Base-by-base conservation (phyloP, 1,140 invertebrate genomes). In the Paraescarpia echinospica region DNA sequence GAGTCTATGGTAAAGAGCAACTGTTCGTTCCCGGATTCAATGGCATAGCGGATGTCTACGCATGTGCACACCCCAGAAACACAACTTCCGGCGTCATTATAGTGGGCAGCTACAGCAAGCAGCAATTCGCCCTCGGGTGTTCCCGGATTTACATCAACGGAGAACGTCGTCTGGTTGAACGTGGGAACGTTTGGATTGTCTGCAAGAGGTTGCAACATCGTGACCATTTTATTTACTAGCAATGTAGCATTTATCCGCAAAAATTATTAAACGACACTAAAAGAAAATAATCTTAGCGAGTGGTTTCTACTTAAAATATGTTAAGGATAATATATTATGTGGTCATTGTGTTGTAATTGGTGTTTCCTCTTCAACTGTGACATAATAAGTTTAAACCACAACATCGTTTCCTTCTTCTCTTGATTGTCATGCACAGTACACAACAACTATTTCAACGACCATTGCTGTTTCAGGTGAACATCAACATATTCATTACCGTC, bases 21-120 rank as follows among this genome's bases (percentile, higher is more conserved):
- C 59, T 0, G 59, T 31, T 92, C 92, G 88, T 92, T 92, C 35
- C 92, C 92, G 27, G 48, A 77, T 31, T 92, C 92, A 31, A 92
- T 92, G 48, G 48, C 88, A 33, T 88, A 92, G 59, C 8, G 59
- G 48, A 92, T 59, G 34, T 48, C 33, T 33, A 89, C n/a, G 89
- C 92, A 92, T 51, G 59, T 27, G 51, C 92, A 92, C 14, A 90
- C n/a, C n/a, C 8, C 89, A 48, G 48, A 18, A 41, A 9, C 35
- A 48, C 35, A 92, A 34, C 34, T 33, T 35, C 92, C 59, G 92
- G 92, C 89, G 35, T 48, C 41, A 41, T 35, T 35, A 48, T 35
- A 48, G 35, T 90, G 89, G 35, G 77, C 89, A 48, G 90, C 34
- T 8, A 35, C 35, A 12, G 92, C 31, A 34, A 33, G 35, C 33